phyloP scores from a whole-genome alignment of 2,113 vertebrate species.

The Coryphaenoides rupestris region DNA sequence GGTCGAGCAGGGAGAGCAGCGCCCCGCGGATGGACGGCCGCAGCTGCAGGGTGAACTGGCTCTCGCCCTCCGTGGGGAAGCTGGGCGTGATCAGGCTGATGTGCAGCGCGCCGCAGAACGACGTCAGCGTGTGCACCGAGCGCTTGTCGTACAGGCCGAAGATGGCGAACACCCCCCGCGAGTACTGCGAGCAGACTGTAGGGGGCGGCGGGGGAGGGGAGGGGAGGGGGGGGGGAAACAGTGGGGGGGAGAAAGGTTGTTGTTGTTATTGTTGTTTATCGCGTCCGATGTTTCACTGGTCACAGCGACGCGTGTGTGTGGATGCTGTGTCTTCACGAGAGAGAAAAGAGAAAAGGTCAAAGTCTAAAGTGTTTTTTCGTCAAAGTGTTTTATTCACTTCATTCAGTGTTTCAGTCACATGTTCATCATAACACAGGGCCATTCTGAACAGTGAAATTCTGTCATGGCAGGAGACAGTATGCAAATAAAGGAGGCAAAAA shows the following conservation, averaged over 20 bases:
- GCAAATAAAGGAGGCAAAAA: too few species aligned
- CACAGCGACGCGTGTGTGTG: neutral
- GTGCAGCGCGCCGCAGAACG: conserved; percentile 98
- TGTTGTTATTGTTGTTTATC: neutral
- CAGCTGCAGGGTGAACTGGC: conserved; percentile 95
- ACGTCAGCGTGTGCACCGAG: conserved; percentile 96
- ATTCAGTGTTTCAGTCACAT: too few species aligned
- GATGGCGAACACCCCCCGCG: conserved; percentile 97
- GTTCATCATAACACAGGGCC: too few species aligned
- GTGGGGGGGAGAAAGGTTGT: neutral
- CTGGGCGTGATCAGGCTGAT: conserved; percentile 98
- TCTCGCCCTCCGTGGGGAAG: conserved; percentile 95
- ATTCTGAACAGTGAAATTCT: too few species aligned
- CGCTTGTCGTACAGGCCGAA: conserved; percentile 99
- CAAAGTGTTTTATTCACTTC: too few species aligned
- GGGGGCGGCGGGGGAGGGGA: conserved; percentile 8
- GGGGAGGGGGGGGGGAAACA: neutral
- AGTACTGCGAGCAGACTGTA: conserved; percentile 98
- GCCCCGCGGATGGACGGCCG: conserved; percentile 89
- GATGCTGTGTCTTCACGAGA: too few species aligned
- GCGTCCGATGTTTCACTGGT: neutral
- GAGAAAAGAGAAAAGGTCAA: too few species aligned
- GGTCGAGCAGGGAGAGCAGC: conserved; percentile 89
- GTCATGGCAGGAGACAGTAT: too few species aligned
- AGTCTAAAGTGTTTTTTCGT: too few species aligned